These are phyloP conservation scores for Poeciliopsis infans DNA, from an alignment of 2,797 vertebrate species.

Conservation along the genomic window DNA sequence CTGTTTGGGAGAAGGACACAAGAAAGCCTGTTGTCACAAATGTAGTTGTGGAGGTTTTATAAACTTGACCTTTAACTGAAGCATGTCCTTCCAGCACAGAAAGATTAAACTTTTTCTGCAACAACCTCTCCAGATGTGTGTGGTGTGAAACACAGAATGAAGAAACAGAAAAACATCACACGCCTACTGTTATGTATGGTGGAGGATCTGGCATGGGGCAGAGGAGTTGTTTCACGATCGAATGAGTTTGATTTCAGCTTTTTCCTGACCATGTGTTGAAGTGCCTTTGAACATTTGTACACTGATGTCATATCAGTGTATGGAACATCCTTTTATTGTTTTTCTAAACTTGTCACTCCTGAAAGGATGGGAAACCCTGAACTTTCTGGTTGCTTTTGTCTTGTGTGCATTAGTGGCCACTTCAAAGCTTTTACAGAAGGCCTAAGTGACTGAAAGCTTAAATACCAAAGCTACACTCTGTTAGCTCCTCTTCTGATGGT, in stretches of 20 bases:
- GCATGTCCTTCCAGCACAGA: neutral
- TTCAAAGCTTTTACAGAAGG: constrained; percentile 51
- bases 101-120: neutral
- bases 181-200: neutral
- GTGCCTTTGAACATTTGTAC: neutral
- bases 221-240: neutral
- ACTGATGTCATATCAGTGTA: no score
- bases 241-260: neutral
- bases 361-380: constrained; percentile 21
- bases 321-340: neutral
- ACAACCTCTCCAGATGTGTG: neutral
- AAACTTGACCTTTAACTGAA: neutral
- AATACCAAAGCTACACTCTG: constrained; percentile 49
- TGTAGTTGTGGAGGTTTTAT: neutral
- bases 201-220: neutral
- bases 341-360: constrained; percentile 32
- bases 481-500: constrained; percentile 45
- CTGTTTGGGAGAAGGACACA: neutral
- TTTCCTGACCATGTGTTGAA: neutral
- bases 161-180: neutral
- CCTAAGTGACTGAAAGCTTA: constrained; percentile 32
- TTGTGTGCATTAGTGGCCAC: constrained; percentile 42
- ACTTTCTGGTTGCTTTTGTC: constrained; percentile 25
- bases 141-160: neutral
- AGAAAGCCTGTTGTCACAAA: neutral